phyloP scores from a whole-genome alignment of 1,140 invertebrate genomes.

The Panagrolaimus sp. region DNA sequence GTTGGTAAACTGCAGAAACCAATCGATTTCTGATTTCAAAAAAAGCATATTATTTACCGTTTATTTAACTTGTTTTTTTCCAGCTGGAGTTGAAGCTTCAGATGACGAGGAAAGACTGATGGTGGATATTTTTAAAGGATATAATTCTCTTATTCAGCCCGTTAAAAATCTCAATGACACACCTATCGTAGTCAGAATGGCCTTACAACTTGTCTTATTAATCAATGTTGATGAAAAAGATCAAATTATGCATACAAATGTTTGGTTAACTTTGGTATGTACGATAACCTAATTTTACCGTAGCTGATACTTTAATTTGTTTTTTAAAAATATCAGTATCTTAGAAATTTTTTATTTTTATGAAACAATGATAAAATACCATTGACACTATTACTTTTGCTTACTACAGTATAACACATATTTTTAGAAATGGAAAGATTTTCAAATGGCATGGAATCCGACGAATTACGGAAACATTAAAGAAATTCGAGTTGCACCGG shows the following conservation, averaged over 20 bases:
- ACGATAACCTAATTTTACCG: no score
- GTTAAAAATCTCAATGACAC: slow-evolving; percentile 87
- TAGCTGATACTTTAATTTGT: no score
- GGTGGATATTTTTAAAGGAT: slow-evolving; percentile 69
- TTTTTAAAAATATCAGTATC: no score
- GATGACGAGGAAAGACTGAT: slow-evolving; percentile 53
- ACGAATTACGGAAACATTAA: slow-evolving; percentile 93
- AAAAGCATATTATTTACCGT: no score
- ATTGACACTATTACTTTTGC: no score
- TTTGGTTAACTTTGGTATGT: slow-evolving; percentile 52
- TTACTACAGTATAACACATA: no score
- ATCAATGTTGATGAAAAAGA: slow-evolving; percentile 88
- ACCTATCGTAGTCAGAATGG: slow-evolving; percentile 81
- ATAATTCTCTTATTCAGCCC: slow-evolving; percentile 97
- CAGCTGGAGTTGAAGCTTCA: slow-evolving; percentile 22
- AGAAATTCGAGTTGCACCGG: slow-evolving; percentile 84
- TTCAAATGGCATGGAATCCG: slow-evolving; percentile 94
- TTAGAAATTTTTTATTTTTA: no score
- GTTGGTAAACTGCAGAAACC: no score
- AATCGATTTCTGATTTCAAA: no score
- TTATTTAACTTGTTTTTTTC: no score
- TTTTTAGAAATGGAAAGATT: slow-evolving; percentile 79
- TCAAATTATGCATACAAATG: slow-evolving; percentile 56
- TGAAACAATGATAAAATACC: no score
- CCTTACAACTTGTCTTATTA: slow-evolving; percentile 92